A percentile compares a stretch with the other conserved stretches of the same genome.
Conservation (phyloP, 1,140 invertebrate species). For the Drosophila nasuta region DNA sequence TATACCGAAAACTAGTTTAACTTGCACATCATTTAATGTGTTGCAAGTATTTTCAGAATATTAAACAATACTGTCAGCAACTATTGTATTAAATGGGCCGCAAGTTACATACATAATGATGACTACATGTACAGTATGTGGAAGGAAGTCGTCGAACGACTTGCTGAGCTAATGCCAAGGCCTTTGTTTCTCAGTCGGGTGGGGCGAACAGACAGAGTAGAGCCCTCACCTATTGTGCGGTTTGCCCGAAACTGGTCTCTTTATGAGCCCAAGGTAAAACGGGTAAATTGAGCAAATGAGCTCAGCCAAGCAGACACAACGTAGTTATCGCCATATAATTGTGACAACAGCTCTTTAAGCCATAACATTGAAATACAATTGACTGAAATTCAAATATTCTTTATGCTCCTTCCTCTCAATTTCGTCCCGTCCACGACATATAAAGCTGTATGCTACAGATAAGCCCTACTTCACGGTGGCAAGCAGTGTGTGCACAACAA, state of each 20-base stretch:
- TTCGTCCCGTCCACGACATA: not conserved
- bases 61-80: not conserved
- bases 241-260: constrained; percentile 24
- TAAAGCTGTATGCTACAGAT: constrained; percentile 13
- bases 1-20: no score
- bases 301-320: constrained; percentile 7
- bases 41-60: not conserved
- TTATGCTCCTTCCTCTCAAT: not conserved
- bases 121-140: constrained; percentile 18
- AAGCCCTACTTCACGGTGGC: not conserved
- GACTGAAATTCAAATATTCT: not conserved
- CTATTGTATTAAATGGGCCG: not conserved
- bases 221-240: constrained; percentile 3
- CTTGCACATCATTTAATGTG: not conserved
- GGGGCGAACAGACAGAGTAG: not conserved
- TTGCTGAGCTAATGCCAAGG: constrained; percentile 26
- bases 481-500: constrained; percentile 1
- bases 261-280: constrained; percentile 16
- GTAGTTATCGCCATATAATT: constrained; percentile 1
- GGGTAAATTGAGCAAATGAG: constrained; percentile 17
- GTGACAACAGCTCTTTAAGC: not conserved
- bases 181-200: constrained; percentile 10
- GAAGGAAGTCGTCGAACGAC: constrained; percentile 33
- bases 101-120: not conserved
- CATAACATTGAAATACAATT: constrained; percentile 10